Conservation (phyloP, 2,113 vertebrate genomes). For the Candoia aspera region DNA sequence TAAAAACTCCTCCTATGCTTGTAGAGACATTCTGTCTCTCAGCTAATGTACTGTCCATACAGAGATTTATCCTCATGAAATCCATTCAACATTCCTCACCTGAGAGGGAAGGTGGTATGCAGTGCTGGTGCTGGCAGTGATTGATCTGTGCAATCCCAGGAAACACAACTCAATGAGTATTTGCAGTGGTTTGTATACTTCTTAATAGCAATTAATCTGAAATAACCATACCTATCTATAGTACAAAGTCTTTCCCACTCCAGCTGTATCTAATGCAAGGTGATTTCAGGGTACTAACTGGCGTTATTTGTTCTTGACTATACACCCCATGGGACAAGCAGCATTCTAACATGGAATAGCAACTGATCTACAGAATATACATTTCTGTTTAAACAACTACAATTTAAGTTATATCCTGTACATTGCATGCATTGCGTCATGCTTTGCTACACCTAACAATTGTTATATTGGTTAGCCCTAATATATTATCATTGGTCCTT, state of each 20-base stretch:
- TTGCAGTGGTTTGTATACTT: too few relatives aligned
- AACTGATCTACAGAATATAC: neutral
- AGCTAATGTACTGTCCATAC: too few relatives aligned
- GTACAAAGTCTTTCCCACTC: neutral
- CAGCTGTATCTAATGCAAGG: neutral
- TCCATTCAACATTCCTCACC: too few relatives aligned
- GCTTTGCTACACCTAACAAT: neutral
- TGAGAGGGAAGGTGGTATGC: too few relatives aligned
- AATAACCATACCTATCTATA: neutral
- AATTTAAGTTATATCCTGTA: neutral
- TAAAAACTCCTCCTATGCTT: too few relatives aligned
- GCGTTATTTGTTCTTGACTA: neutral
- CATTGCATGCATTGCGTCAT: neutral
- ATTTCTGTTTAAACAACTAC: neutral
- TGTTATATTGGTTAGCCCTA: neutral
- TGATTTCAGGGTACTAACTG: neutral
- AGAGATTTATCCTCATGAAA: too few relatives aligned
- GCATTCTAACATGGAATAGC: neutral
- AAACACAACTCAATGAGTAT: too few relatives aligned
- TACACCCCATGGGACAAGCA: neutral
- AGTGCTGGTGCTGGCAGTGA: too few relatives aligned
- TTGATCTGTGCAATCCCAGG: too few relatives aligned
- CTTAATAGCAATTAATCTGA: too few relatives aligned
- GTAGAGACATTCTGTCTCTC: too few relatives aligned
- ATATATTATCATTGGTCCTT: neutral